phyloP scores from a whole-genome alignment of 2,888 invertebrate genomes.

The Microctonus brassicae region DNA sequence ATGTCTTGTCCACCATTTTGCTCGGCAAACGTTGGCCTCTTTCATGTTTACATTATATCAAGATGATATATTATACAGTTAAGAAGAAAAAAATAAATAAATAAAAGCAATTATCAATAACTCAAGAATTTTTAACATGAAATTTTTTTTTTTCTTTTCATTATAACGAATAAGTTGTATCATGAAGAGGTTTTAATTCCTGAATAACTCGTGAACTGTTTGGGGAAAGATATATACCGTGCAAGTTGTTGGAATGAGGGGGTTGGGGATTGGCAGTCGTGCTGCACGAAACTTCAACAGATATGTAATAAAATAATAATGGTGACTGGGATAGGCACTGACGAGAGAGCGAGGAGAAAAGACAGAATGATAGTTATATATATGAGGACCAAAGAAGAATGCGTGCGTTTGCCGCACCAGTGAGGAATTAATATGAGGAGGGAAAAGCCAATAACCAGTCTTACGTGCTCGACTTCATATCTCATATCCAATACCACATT shows the following conservation, averaged over 20 bases:
- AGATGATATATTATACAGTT: not conserved
- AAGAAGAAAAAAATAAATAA: not conserved
- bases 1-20: conserved; percentile 28
- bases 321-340: conserved; percentile 10
- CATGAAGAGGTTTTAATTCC: conserved; percentile 12
- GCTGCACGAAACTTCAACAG: conserved; percentile 26
- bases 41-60: conserved; percentile 1
- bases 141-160: not conserved
- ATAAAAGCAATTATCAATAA: conserved; percentile 3
- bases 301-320: conserved; percentile 31
- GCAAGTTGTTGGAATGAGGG: not conserved
- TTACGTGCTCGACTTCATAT: conserved; percentile 51
- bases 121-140: not conserved
- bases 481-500: conserved; percentile 52
- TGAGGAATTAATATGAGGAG: conserved; percentile 37
- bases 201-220: conserved; percentile 1
- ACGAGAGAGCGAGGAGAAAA: not conserved
- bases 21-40: not conserved
- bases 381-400: conserved; percentile 14
- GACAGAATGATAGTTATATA: not conserved
- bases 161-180: not conserved
- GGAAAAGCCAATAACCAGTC: conserved; percentile 50
- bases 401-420: conserved; percentile 36
- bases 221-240: not conserved
- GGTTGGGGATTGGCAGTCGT: conserved; percentile 7